A percentile compares a stretch with the other conserved stretches of the same genome.
Evolutionary conservation across 2,888 invertebrate genomes (phyloP).

Genomic region (Leucoptera coffeella): DNA sequence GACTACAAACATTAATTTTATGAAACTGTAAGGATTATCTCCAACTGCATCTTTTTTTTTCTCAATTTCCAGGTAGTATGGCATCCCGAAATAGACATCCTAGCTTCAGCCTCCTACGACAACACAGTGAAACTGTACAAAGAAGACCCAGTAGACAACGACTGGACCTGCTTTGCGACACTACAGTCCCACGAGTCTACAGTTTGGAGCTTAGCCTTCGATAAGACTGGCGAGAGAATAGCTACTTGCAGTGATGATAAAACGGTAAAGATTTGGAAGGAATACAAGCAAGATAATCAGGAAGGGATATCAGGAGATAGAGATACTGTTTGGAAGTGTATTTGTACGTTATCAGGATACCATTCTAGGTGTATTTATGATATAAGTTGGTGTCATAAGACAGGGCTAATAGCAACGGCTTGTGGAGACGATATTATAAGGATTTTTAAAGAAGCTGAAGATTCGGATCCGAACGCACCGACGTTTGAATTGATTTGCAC

Average conservation of each 20-base stretch:
- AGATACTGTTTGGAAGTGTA: slow-evolving; percentile 83
- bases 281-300: slow-evolving; percentile 73
- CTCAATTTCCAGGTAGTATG: slow-evolving; percentile 73
- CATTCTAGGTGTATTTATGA: slow-evolving; percentile 88
- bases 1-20: not conserved
- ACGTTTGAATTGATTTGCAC: slow-evolving; percentile 67
- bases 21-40: not conserved
- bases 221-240: slow-evolving; percentile 69
- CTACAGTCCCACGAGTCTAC: slow-evolving; percentile 86
- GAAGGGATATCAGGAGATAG: slow-evolving; percentile 65
- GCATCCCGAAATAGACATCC: slow-evolving; percentile 84
- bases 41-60: too few species aligned
- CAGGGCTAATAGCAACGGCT: slow-evolving; percentile 81
- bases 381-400: slow-evolving; percentile 80
- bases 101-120: slow-evolving; percentile 96
- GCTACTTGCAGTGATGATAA: slow-evolving; percentile 91
- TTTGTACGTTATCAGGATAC: slow-evolving; percentile 82
- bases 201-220: slow-evolving; percentile 91
- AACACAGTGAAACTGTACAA: slow-evolving; percentile 88
- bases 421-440: slow-evolving; percentile 89
- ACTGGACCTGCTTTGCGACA: slow-evolving; percentile 80
- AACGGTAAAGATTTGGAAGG: slow-evolving; percentile 91
- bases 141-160: slow-evolving; percentile 80
- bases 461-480: slow-evolving; percentile 68
- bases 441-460: slow-evolving; percentile 74